Percentiles rank a stretch among this genome's conserved stretches.
These are phyloP conservation scores for Charaxes varanes DNA, from an alignment of 1,140 invertebrate species.

Conservation along the genomic window DNA sequence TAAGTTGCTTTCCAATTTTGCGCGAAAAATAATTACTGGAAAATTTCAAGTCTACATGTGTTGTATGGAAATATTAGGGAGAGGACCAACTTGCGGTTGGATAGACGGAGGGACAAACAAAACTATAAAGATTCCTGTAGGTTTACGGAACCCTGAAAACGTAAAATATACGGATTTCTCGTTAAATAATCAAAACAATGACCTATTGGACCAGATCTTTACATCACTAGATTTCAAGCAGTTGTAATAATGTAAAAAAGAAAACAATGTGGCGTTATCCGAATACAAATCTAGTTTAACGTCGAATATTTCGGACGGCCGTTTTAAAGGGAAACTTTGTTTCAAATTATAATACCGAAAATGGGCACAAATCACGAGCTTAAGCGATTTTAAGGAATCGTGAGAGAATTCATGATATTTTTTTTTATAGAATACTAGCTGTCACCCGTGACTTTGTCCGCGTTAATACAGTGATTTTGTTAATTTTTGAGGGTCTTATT, in stretches of 20 bases:
- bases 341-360: slow-evolving; percentile 50
- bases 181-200: slow-evolving; percentile 4
- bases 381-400: slow-evolving; percentile 8
- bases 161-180: no score
- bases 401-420: not conserved
- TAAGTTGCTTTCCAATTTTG: no score
- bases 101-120: no score
- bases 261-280: slow-evolving; percentile 56
- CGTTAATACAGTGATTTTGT: no score
- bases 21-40: no score
- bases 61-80: no score
- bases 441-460: no score
- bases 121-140: no score
- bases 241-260: slow-evolving; percentile 47
- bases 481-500: no score
- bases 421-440: slow-evolving; percentile 2
- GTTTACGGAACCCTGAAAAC: no score
- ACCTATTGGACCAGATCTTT: slow-evolving; percentile 12
- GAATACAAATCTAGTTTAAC: slow-evolving; percentile 46
- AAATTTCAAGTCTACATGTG: no score
- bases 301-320: slow-evolving; percentile 50
- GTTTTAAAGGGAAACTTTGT: slow-evolving; percentile 55
- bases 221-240: slow-evolving; percentile 17
- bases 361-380: slow-evolving; percentile 20
- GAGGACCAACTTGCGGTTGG: no score